Conservation (phyloP, 2,113 vertebrate genomes). For the Elephas maximus region DNA sequence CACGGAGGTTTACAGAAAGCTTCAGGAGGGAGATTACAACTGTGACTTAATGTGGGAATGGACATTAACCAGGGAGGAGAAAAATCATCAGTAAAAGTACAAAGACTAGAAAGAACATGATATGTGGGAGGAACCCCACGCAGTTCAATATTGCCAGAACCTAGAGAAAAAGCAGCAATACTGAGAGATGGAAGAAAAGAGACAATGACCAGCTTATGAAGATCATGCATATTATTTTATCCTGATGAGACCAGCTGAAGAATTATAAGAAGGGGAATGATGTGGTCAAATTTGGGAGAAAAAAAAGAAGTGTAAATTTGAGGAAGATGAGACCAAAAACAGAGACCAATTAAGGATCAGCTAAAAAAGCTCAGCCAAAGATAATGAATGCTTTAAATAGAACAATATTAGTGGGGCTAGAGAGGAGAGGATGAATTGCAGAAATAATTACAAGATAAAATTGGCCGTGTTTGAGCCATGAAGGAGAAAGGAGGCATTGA, state of each 20-base stretch:
- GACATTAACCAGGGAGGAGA: neutral
- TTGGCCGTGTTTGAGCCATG: neutral
- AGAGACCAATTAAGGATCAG: neutral
- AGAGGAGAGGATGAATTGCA: neutral
- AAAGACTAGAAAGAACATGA: neutral
- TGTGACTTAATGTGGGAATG: neutral
- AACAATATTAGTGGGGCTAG: neutral
- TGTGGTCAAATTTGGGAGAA: neutral
- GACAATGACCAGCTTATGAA: too few species aligned
- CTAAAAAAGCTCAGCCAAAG: neutral
- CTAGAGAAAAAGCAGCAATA: neutral
- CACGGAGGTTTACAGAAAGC: neutral
- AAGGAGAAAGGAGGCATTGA: neutral
- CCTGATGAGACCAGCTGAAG: neutral
- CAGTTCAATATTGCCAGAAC: neutral
- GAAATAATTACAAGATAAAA: neutral
- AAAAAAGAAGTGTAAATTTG: neutral
- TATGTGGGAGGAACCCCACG: neutral
- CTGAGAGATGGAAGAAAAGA: neutral
- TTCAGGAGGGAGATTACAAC: neutral
- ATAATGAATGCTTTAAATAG: neutral
- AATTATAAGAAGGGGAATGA: neutral
- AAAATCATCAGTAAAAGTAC: neutral
- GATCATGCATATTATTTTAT: neutral
- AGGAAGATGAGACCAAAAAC: constrained; percentile 13